These are phyloP conservation scores for Metopia argyrocephala DNA, from an alignment of 2,888 invertebrate genomes.

Conservation along the genomic window DNA sequence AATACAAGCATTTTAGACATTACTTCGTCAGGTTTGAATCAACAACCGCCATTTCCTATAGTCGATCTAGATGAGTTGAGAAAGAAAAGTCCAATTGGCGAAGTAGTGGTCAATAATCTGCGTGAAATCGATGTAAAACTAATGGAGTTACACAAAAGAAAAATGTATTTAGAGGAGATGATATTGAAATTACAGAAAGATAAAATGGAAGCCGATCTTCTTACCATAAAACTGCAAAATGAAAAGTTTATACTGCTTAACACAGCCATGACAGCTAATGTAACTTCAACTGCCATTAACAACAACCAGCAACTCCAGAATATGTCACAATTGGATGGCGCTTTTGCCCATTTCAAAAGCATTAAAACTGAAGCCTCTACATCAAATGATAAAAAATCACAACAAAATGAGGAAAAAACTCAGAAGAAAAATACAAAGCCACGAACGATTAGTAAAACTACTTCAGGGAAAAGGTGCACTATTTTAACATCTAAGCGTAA, in stretches of 20 bases:
- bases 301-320: not conserved
- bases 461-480: not conserved
- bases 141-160: conserved; percentile 75
- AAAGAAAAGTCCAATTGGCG: conserved; percentile 67
- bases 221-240: conserved; percentile 74
- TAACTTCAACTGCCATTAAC: conserved; percentile 44
- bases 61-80: conserved; percentile 66
- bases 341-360: not conserved
- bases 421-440: not conserved
- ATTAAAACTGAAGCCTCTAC: conserved; percentile 20
- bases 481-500: not conserved
- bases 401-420: not conserved
- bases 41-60: conserved; percentile 59
- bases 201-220: conserved; percentile 74
- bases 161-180: conserved; percentile 76
- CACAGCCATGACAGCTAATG: conserved; percentile 68
- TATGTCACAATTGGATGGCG: not conserved
- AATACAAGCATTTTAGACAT: conserved; percentile 23
- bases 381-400: not conserved
- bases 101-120: conserved; percentile 70
- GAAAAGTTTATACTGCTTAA: conserved; percentile 75
- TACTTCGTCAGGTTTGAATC: conserved; percentile 14
- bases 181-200: conserved; percentile 76
- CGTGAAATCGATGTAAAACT: conserved; percentile 75
- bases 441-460: not conserved